Conservation (phyloP, 2,113 vertebrate genomes). For the Azemiops feae region DNA sequence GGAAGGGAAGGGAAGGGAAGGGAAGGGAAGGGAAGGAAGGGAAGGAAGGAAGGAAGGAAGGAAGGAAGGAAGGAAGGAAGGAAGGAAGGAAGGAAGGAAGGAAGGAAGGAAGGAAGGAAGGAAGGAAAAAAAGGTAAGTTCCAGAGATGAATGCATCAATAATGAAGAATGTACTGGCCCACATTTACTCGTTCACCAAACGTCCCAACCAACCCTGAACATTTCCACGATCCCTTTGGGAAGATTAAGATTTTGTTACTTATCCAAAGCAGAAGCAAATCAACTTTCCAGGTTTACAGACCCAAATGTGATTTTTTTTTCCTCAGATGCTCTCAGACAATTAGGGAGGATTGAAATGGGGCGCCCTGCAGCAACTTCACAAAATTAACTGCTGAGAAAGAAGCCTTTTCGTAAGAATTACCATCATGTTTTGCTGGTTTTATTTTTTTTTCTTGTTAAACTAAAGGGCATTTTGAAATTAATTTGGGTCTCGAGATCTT, state of each 20-base stretch:
- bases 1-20: too few species aligned
- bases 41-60: too few species aligned
- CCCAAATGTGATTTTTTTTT: not conserved
- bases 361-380: not conserved
- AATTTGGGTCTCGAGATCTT: not conserved
- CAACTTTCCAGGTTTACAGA: not conserved
- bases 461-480: not conserved
- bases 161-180: too few species aligned
- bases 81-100: too few species aligned
- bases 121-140: too few species aligned
- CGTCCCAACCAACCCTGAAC: not conserved
- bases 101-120: too few species aligned
- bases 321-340: not conserved
- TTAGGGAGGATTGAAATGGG: not conserved
- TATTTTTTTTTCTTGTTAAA: not conserved
- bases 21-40: too few species aligned
- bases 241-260: not conserved
- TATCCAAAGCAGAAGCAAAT: not conserved
- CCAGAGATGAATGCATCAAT: too few species aligned
- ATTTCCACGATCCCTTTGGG: not conserved
- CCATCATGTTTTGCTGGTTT: not conserved
- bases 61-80: too few species aligned
- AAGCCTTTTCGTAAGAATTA: not conserved
- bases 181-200: too few species aligned
- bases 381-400: not conserved